Percentiles rank a stretch among this genome's conserved stretches.
phyloP scores from a whole-genome alignment of 64 coral and sea anemone genomes.

The Exaiptasia diaphana region DNA sequence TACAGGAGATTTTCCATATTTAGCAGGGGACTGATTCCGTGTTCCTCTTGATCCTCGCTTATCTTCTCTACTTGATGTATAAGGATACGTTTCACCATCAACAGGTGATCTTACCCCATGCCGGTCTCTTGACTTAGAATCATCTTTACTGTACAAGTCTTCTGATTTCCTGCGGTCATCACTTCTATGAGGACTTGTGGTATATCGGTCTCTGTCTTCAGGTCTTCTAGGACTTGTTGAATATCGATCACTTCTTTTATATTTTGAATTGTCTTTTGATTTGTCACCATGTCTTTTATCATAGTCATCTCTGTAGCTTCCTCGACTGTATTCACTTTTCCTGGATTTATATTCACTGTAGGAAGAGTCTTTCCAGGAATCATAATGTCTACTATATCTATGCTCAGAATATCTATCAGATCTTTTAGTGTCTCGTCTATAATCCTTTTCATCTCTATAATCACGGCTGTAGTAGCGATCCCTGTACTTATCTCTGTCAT shows the following conservation, averaged over 20 bases:
- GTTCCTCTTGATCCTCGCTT: neutral
- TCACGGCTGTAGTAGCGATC: neutral
- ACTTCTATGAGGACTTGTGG: neutral
- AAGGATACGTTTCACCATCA: neutral
- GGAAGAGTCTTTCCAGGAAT: conserved; percentile 45
- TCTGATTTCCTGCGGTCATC: neutral
- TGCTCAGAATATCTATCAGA: neutral
- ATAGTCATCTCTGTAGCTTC: conserved; percentile 61
- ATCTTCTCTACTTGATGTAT: neutral
- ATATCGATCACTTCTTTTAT: conserved; percentile 53
- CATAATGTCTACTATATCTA: conserved; percentile 34
- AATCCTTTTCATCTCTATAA: neutral
- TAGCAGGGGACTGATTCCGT: neutral
- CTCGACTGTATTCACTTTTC: conserved; percentile 48
- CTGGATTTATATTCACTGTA: conserved; percentile 7
- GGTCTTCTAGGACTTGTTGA: conserved; percentile 69
- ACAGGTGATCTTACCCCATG: neutral
- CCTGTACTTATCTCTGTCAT: neutral
- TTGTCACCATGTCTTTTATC: conserved; percentile 49
- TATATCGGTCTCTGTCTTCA: conserved; percentile 39
- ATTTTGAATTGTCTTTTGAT: conserved; percentile 56
- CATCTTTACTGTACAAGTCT: conserved; percentile 24
- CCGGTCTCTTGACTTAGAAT: neutral
- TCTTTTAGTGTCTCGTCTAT: neutral
- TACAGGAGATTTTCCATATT: neutral